Base-by-base conservation (phyloP, 1,140 invertebrate species). In the Centruroides vittatus region DNA sequence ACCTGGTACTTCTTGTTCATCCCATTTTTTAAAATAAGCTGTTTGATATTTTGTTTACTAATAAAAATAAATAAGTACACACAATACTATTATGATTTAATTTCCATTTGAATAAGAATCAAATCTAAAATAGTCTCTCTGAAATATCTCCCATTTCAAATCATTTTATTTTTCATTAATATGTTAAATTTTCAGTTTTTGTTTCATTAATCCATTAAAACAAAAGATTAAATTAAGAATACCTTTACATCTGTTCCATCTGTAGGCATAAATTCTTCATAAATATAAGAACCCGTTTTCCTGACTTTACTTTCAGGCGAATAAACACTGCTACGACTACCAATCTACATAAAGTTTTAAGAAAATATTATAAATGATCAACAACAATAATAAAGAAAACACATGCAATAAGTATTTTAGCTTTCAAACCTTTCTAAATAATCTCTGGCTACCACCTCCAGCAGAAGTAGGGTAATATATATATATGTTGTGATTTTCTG, bases 191-290 rank as follows among this genome's bases (percentile, higher is more conserved):
- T 23, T 23, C 23, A 23, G 0, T 23, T 23, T 23, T 23, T 23
- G 23, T 23, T 23, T 23, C 23, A 23, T 23, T 23, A 23, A 23
- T 23, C 23, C 23, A 23, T 23, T 23, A 23, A 23, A 23, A 23
- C 23, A 23, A 23, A 23, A 23, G 23, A 23, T 23, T 23, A 23
- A 23, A 23, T 23, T 23, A 23, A 41, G 8, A 23, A 23, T 36
- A 88, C 86, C 76, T 90, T 90, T 6, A 90, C 86, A 79, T 90
- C 88, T 36, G 87, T 92, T 11, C 97, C 97, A 82, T 99, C 97
- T 35, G 97, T 99, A 3, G 96, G 95, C 94, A 99, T 99, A 75
- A 99, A 99, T 77, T 99, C 96, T 83, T 99, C 97, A 74, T 99
- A 99, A 71, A 99, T 98, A 76, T 93, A 99, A 9, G 93, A 98